phyloP scores from a whole-genome alignment of 2,888 invertebrate genomes.

The Electrophaes corylata region DNA sequence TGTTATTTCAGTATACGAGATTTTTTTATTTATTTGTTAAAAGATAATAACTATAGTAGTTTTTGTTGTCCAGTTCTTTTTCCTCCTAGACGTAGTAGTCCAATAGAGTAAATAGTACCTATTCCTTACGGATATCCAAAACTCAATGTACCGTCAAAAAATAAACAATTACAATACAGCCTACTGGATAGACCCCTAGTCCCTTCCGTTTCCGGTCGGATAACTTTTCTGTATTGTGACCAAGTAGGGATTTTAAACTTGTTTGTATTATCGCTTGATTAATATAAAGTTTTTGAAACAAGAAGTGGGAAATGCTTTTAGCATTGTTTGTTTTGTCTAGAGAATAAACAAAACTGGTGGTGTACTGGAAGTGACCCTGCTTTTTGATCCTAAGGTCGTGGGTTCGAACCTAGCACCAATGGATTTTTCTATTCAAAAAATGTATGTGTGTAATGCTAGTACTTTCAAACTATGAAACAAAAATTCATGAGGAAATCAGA shows the following conservation, averaged over 20 bases:
- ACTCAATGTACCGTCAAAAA: slow-evolving; percentile 55
- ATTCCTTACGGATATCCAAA: slow-evolving; percentile 48
- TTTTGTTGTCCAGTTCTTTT: not conserved
- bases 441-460: too few species aligned
- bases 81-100: not conserved
- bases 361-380: too few species aligned
- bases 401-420: too few species aligned
- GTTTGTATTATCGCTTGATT: slow-evolving; percentile 64
- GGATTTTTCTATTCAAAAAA: too few species aligned
- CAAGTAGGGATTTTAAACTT: slow-evolving; percentile 62
- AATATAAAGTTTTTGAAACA: slow-evolving; percentile 21
- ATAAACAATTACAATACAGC: slow-evolving; percentile 58
- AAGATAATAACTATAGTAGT: too few species aligned
- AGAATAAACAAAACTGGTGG: too few species aligned
- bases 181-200: slow-evolving; percentile 44
- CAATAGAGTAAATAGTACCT: slow-evolving; percentile 11
- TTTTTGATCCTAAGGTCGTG: too few species aligned
- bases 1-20: too few species aligned
- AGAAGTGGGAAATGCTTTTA: not conserved
- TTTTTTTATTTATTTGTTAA: too few species aligned
- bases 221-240: slow-evolving; percentile 62
- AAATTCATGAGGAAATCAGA: too few species aligned
- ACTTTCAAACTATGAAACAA: too few species aligned
- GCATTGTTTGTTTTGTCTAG: too few species aligned
- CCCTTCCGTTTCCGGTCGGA: slow-evolving; percentile 71